Conservation (phyloP, 1,140 invertebrate genomes). For the Zaprionus davidi region DNA sequence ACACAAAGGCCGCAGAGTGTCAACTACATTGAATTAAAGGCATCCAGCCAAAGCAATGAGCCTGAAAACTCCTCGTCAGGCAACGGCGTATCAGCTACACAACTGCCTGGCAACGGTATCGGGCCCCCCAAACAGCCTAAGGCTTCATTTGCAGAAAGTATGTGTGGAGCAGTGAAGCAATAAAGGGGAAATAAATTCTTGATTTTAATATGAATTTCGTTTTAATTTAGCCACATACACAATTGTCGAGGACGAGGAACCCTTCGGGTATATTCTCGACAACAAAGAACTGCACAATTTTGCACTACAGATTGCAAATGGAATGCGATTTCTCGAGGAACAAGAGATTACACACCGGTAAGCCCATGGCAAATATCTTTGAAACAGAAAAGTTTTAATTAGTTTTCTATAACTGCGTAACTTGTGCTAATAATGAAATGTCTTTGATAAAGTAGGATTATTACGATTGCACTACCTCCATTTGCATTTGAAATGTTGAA, state of each 20-base stretch:
- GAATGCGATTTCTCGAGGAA: slow-evolving; percentile 89
- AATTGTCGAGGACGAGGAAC: slow-evolving; percentile 63
- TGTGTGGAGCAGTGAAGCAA: slow-evolving; percentile 6
- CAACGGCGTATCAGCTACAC: not conserved
- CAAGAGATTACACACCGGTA: slow-evolving; percentile 88
- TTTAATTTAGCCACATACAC: slow-evolving; percentile 66
- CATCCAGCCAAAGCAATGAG: slow-evolving; percentile 50
- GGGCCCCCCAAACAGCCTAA: slow-evolving; percentile 7
- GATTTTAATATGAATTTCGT: not conserved
- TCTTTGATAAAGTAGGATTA: not conserved
- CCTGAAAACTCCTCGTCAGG: not conserved
- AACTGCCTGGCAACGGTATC: slow-evolving; percentile 8
- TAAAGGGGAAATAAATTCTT: not conserved
- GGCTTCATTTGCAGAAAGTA: slow-evolving; percentile 70
- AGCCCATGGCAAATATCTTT: not conserved
- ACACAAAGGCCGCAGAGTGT: slow-evolving; percentile 34
- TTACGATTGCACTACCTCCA: not conserved
- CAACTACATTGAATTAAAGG: slow-evolving; percentile 75
- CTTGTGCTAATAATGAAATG: not conserved
- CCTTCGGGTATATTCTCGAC: slow-evolving; percentile 85
- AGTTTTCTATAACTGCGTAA: not conserved
- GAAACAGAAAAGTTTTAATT: not conserved
- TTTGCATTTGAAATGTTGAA: not conserved
- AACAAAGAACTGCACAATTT: slow-evolving; percentile 87
- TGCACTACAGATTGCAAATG: slow-evolving; percentile 89